phyloP scores from a whole-genome alignment of 2,797 vertebrate genomes.

The Paedocypris micromegethes region DNA sequence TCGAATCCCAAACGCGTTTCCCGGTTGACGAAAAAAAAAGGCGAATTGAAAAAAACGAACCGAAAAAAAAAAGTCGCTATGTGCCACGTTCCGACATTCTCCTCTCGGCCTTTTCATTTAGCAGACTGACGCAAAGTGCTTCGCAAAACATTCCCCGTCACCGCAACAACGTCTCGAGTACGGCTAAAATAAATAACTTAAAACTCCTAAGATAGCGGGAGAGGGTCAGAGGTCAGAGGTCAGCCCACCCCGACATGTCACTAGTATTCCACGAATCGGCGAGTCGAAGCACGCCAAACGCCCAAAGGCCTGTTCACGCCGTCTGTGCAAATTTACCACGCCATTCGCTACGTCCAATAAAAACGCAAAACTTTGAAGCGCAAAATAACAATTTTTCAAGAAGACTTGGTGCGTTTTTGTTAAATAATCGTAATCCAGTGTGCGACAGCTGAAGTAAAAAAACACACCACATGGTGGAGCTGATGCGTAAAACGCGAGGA shows the following conservation, averaged over 20 bases:
- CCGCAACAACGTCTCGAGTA: slow-evolving; percentile 57
- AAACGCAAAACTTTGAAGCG: too few species aligned
- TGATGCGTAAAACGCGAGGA: too few species aligned
- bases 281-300: slow-evolving; percentile 51
- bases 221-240: slow-evolving; percentile 57
- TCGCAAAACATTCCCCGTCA: slow-evolving; percentile 51
- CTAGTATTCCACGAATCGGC: slow-evolving; percentile 45
- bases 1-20: too few species aligned
- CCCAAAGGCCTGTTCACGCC: too few species aligned
- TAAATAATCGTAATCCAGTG: too few species aligned
- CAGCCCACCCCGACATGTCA: slow-evolving; percentile 44
- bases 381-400: too few species aligned
- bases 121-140: slow-evolving; percentile 68
- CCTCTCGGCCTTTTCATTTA: slow-evolving; percentile 55
- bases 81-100: slow-evolving; percentile 62
- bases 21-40: slow-evolving; percentile 12
- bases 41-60: slow-evolving; percentile 20
- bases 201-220: slow-evolving; percentile 29
- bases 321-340: too few species aligned
- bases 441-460: too few species aligned
- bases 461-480: too few species aligned
- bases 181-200: slow-evolving; percentile 57
- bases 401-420: too few species aligned
- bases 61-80: slow-evolving; percentile 66
- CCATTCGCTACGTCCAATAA: too few species aligned